Evolutionary conservation across 2,888 invertebrate species (phyloP).

Genomic region (Acronicta aceris): DNA sequence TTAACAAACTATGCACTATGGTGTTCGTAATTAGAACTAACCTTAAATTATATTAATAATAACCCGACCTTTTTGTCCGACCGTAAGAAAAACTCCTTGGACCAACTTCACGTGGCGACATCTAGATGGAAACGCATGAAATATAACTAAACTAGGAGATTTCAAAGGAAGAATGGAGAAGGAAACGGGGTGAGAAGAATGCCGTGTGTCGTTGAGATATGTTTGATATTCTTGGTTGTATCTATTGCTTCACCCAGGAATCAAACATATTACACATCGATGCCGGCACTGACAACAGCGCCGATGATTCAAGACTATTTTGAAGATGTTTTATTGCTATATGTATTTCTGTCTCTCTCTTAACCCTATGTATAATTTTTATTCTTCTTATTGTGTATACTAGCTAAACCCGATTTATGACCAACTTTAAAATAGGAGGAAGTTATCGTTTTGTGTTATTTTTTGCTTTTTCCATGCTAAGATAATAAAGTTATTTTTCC

Average conservation of each 20-base stretch:
- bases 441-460: no score
- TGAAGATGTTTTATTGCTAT: conserved; percentile 20
- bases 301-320: conserved; percentile 7
- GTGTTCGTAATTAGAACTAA: no score
- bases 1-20: no score
- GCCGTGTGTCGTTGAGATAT: conserved; percentile 95
- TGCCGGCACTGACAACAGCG: conserved; percentile 69
- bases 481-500: no score
- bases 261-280: conserved; percentile 99
- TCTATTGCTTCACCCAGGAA: conserved; percentile 96
- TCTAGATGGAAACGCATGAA: background rate
- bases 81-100: no score
- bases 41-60: no score
- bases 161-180: conserved; percentile 39
- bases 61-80: no score
- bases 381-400: background rate
- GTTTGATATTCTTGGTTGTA: conserved; percentile 99
- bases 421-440: no score
- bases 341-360: conserved; percentile 1
- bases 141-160: no score
- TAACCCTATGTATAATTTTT: background rate
- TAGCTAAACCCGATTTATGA: no score
- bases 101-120: background rate
- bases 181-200: conserved; percentile 38
- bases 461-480: no score